Percentiles rank a stretch among this genome's conserved stretches.
phyloP scores from a whole-genome alignment of 2,888 invertebrate genomes.

The Apoda limacodes region DNA sequence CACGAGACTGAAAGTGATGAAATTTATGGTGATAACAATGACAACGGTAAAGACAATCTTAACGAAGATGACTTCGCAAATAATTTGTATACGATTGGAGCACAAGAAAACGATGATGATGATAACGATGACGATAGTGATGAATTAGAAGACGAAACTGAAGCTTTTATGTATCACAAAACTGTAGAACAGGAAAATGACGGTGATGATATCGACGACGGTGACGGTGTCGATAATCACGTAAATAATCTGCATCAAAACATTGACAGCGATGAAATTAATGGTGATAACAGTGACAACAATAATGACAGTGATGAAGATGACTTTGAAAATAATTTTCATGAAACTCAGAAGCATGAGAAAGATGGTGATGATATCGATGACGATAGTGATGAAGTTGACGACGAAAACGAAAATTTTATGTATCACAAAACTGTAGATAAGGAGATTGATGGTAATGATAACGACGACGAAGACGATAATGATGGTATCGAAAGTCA shows the following conservation, averaged over 20 bases:
- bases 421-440: slow-evolving; percentile 29
- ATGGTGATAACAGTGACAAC: slow-evolving; percentile 25
- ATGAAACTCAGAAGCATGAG: slow-evolving; percentile 26
- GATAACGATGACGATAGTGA: slow-evolving; percentile 19
- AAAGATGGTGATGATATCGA: slow-evolving; percentile 22
- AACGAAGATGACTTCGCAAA: slow-evolving; percentile 24
- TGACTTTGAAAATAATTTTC: slow-evolving; percentile 28
- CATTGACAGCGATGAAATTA: slow-evolving; percentile 25
- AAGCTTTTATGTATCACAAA: slow-evolving; percentile 30
- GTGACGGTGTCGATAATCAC: slow-evolving; percentile 23
- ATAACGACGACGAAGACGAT: slow-evolving; percentile 26
- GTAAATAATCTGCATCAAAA: slow-evolving; percentile 26
- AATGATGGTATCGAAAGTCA: slow-evolving; percentile 23
- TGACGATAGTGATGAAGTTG: slow-evolving; percentile 21
- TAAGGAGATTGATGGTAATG: slow-evolving; percentile 30
- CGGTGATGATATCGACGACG: slow-evolving; percentile 29
- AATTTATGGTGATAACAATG: slow-evolving; percentile 26
- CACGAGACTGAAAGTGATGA: slow-evolving; percentile 25
- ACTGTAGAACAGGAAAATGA: slow-evolving; percentile 24
- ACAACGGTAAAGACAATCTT: slow-evolving; percentile 24
- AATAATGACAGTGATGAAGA: slow-evolving; percentile 22
- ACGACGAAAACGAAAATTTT: slow-evolving; percentile 26
- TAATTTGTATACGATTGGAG: slow-evolving; percentile 28
- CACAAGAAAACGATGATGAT: slow-evolving; percentile 25
- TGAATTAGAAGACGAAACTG: slow-evolving; percentile 24